phyloP scores from a whole-genome alignment of 2,797 vertebrate genomes.

The Bucorvus abyssinicus region DNA sequence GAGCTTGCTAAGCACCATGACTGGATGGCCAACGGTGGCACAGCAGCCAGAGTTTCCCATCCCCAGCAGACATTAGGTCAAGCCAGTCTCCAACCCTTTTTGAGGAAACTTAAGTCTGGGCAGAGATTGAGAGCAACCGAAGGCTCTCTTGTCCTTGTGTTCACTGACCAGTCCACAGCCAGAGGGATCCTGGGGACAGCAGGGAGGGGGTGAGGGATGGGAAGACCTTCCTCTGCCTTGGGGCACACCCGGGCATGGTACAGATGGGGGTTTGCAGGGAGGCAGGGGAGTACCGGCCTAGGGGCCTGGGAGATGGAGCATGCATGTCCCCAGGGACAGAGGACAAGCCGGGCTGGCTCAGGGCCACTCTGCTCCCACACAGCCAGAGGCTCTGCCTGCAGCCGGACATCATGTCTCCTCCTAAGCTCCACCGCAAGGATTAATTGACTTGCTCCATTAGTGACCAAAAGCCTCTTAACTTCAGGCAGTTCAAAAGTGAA shows the following conservation, averaged over 20 bases:
- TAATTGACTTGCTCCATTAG: slow-evolving; percentile 3
- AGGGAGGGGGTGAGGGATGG: background rate
- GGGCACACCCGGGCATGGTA: background rate
- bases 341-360: background rate
- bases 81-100: rapidly evolving
- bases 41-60: background rate
- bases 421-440: background rate
- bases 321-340: rapidly evolving
- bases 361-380: background rate
- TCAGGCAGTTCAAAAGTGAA: background rate
- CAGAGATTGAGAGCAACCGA: background rate
- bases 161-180: rapidly evolving
- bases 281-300: background rate
- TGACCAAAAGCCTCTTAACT: background rate
- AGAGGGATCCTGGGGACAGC: background rate
- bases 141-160: background rate
- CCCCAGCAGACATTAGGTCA: background rate
- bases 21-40: too few relatives aligned
- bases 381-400: background rate
- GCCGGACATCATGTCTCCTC: background rate
- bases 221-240: background rate
- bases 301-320: background rate
- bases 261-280: background rate
- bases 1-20: too few relatives aligned
- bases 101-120: background rate